Base-by-base conservation (phyloP, 2,888 invertebrate genomes). In the Hoplodrina blanda region DNA sequence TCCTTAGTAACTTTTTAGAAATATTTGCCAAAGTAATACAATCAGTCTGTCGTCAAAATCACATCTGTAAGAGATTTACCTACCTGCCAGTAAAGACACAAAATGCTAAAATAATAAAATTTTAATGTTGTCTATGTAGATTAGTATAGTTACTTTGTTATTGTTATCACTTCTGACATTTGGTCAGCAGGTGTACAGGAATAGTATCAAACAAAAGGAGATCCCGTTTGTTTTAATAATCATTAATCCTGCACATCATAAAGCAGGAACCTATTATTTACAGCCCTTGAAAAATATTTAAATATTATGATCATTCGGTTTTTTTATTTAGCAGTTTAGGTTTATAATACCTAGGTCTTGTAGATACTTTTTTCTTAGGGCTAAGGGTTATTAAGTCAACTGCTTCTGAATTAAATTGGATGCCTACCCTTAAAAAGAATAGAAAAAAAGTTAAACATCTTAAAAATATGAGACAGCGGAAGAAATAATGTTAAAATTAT, bases 41-140 rank as follows among this genome's bases (percentile, higher is more conserved):
- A 44, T 53, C 13, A n/a, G 20, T 46, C 41, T 37, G 44, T 46
- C 33, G 30, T 60, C 67, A 62, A 15, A 6, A 37, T 10, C 49
- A 68, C 65, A 81, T 53, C 68, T 83, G 81, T 62, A 70, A 74
- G 54, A 73, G 73, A 81, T 81, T 78, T 73, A 37, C 37, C 25
- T 41, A 41, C 41, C 41, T 41, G 13, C 41, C 13, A 49, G 25
- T 49, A 54, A 37, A 46, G 19, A 61, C 3, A 4, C 25, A 19
- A 30, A 73, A 33, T 33, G 33, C 37, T 37, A 37, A 13, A 55
- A 64, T 25, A 49, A 71, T n/a, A n/a, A n/a, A n/a, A n/a, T n/a
- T 65, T 74, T 50, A 55, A 57, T 53, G 2, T n/a, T 10, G 37
- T 8, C 8, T 10, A 41, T 2, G 0, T 30, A 75, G 41, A 53